Base-by-base conservation (phyloP, 2,113 vertebrate genomes). In the Odocoileus virginianus region DNA sequence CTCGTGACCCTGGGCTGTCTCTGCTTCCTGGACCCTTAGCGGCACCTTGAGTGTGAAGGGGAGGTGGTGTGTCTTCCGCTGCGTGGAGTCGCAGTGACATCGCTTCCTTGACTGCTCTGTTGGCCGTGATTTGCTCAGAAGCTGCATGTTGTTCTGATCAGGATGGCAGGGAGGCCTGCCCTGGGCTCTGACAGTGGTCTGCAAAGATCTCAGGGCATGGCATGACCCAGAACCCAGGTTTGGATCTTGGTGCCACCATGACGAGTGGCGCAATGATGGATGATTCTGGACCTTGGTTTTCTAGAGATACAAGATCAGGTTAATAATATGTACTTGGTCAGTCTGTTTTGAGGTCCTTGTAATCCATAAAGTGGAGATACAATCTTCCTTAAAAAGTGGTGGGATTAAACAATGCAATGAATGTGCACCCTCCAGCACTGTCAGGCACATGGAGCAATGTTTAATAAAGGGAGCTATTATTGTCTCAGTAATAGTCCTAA, bases 21-120 rank as follows among this genome's bases (percentile, higher is more conserved):
- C 98, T 97, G 96, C 98, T 98, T 97, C 78, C 91, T 52, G 28
- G 88, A 60, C 97, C 96, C 92, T 97, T 97, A 97, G 81, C 89
- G 67, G 94, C 95, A 91, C 91, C 54, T 58, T 97, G 97, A 97
- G 95, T 94, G 67, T 60, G 94, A 98, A 98, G 96, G 95, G 96
- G 97, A 97, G 96, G 96, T 81, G 57, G 96, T 96, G 91, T 91
- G 78, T 81, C 96, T 96, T 96, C 50, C 2, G 83, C 98, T 98
- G 23, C 13, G 40, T 95, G 76, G 90, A 96, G 88, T 95, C 78
- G 47, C 19, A 23, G 19, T 71, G 67, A 19, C 9, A 5, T 71
- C n/a, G 10, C 91, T 97, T 95, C 58, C 92, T 97, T 19, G n/a
- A 93, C 97, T 96, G 97, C 94, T 96, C 96, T 94, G 82, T 89